A percentile compares a stretch with the other conserved stretches of the same genome.
Evolutionary conservation across 2,113 vertebrate genomes (phyloP).

Genomic region (Channa maculata): DNA sequence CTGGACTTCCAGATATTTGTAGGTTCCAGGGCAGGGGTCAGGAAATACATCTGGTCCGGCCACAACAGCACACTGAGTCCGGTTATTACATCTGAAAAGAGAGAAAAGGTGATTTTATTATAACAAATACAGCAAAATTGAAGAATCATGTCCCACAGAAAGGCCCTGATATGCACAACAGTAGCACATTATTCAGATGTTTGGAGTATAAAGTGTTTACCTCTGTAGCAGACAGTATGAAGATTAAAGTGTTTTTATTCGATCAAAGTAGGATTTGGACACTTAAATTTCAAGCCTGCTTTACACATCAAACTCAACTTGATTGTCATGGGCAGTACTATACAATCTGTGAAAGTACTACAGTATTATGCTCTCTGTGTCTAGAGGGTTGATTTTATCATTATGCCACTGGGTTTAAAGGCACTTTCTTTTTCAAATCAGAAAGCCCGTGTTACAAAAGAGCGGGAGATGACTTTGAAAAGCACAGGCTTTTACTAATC

Average conservation of each 20-base stretch:
- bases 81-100: constrained; percentile 94
- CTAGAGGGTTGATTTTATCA: too few species aligned
- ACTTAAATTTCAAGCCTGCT: too few species aligned
- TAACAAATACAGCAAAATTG: neutral
- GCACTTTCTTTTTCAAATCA: too few species aligned
- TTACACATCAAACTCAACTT: too few species aligned
- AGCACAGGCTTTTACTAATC: too few species aligned
- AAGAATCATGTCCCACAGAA: neutral
- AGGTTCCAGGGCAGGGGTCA: constrained; percentile 95
- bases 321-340: too few species aligned
- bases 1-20: constrained; percentile 97
- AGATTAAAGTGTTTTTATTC: neutral
- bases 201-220: constrained; percentile 45
- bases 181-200: constrained; percentile 29
- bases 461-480: too few species aligned
- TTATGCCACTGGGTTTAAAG: too few species aligned
- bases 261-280: too few species aligned
- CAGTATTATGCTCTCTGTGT: too few species aligned
- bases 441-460: too few species aligned
- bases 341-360: too few species aligned
- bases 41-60: constrained; percentile 96
- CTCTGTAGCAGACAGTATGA: constrained; percentile 35
- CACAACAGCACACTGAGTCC: constrained; percentile 95
- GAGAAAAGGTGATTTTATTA: constrained; percentile 22
- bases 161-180: neutral